Evolutionary conservation across 2,797 vertebrate genomes (phyloP).

Genomic region (Sebastes itinus): DNA sequence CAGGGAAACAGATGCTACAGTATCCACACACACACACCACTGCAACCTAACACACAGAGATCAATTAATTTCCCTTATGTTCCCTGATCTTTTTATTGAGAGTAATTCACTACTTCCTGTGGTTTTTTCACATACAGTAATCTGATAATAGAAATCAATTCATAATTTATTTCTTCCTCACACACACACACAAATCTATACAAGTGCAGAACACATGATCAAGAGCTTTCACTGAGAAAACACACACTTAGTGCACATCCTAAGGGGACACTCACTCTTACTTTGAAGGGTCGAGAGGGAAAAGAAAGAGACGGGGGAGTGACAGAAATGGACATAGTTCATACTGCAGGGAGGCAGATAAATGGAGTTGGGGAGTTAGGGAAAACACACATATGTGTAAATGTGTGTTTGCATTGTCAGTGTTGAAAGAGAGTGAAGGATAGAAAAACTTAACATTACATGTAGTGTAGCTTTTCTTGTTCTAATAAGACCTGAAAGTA

Average conservation of each 20-base stretch:
- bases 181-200: neutral
- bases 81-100: constrained; percentile 31
- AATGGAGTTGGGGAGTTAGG: neutral
- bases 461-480: neutral
- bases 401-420: neutral
- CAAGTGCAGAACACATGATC: neutral
- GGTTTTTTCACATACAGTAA: constrained; percentile 7
- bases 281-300: neutral
- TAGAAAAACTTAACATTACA: neutral
- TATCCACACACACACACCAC: neutral
- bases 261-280: neutral
- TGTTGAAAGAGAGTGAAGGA: neutral
- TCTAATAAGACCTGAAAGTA: neutral
- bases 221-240: neutral
- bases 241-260: neutral
- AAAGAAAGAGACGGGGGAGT: neutral
- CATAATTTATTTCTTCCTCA: neutral
- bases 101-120: constrained; percentile 29
- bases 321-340: neutral
- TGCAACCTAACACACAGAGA: constrained; percentile 17
- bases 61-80: constrained; percentile 31
- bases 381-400: neutral
- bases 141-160: constrained; percentile 45
- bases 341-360: neutral
- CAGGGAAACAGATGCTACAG: constrained; percentile 31